Evolutionary conservation across 1,140 invertebrate species (phyloP).

Genomic region (Eurosta solidaginis): DNA sequence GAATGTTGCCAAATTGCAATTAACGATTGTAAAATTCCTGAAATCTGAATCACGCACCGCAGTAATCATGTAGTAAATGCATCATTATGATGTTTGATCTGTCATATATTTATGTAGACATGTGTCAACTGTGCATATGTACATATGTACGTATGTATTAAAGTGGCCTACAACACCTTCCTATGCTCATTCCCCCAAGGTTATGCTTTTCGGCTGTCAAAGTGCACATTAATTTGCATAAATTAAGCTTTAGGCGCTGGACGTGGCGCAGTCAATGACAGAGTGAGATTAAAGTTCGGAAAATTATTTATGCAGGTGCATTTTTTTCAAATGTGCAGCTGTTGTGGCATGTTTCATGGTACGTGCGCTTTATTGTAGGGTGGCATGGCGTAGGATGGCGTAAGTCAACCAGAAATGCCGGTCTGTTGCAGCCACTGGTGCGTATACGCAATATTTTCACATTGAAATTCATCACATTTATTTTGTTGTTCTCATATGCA

Average conservation of each 20-base stretch:
- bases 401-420: slow-evolving; percentile 14
- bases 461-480: background rate
- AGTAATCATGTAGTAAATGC: no score
- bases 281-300: background rate
- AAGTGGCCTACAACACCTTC: background rate
- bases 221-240: background rate
- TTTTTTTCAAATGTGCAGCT: slow-evolving; percentile 24
- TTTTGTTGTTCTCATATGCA: background rate
- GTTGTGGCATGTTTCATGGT: background rate
- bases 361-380: background rate
- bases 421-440: background rate
- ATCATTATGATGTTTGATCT: no score
- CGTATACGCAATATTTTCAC: slow-evolving; percentile 19
- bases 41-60: no score
- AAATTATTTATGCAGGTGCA: background rate
- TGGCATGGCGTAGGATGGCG: background rate
- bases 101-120: background rate
- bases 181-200: background rate
- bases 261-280: background rate
- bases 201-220: background rate
- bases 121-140: background rate
- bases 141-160: background rate
- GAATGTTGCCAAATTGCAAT: background rate
- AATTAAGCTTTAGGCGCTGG: background rate
- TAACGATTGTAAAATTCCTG: background rate